These are phyloP conservation scores for Phyllotreta cruciferae DNA, from an alignment of 2,888 invertebrate species.

Conservation along the genomic window DNA sequence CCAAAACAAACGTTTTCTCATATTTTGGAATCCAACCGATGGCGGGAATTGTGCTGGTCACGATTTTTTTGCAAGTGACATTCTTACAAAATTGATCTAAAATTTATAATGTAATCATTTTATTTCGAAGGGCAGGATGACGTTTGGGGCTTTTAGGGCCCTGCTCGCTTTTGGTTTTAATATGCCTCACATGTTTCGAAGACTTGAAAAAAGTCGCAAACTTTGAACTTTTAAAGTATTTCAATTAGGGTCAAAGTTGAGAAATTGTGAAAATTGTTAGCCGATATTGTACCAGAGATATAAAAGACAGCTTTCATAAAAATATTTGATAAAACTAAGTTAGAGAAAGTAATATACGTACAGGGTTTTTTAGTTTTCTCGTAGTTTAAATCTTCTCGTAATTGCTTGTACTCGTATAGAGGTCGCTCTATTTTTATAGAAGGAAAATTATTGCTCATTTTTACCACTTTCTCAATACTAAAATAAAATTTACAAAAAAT, in stretches of 20 bases:
- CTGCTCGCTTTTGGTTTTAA: too few relatives aligned
- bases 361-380: conserved; percentile 57
- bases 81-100: too few relatives aligned
- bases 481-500: too few relatives aligned
- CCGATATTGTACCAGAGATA: not conserved
- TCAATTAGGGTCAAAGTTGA: too few relatives aligned
- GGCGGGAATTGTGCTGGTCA: conserved; percentile 58
- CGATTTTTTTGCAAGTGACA: not conserved
- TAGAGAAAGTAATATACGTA: conserved; percentile 56
- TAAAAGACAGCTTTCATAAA: not conserved
- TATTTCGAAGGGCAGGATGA: too few relatives aligned
- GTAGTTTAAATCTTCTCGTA: conserved; percentile 60
- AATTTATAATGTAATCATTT: too few relatives aligned
- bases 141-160: too few relatives aligned
- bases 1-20: conserved; percentile 66
- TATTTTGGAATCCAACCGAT: conserved; percentile 70
- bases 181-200: too few relatives aligned
- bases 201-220: too few relatives aligned
- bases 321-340: not conserved
- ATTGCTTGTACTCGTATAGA: conserved; percentile 60
- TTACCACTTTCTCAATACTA: not conserved
- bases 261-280: not conserved
- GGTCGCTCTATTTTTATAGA: conserved; percentile 59
- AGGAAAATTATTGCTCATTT: not conserved
- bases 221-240: too few relatives aligned